Evolutionary conservation across 2,113 vertebrate species (phyloP).

Genomic region (Pygathrix nemaeus): DNA sequence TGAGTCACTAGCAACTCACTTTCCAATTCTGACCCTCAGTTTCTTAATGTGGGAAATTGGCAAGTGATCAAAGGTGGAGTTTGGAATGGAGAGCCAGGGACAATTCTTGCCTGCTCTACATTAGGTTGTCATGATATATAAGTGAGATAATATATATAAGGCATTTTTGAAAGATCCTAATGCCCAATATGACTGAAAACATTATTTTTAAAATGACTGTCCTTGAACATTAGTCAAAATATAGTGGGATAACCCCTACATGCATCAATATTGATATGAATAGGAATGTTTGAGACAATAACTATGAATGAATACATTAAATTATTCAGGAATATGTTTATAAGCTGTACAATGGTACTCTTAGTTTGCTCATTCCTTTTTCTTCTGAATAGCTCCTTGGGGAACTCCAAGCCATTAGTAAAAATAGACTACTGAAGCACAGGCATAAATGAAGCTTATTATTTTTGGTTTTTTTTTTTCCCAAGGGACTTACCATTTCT

Average conservation of each 20-base stretch:
- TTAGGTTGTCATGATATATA: neutral
- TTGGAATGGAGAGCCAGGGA: neutral
- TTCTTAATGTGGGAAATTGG: neutral
- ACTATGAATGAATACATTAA: neutral
- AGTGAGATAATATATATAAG: neutral
- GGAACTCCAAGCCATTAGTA: slow-evolving; percentile 54
- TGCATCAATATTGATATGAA: neutral
- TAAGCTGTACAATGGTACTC: neutral
- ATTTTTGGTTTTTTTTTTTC: slow-evolving; percentile 64
- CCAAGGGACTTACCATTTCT: slow-evolving; percentile 89
- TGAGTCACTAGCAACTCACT: neutral
- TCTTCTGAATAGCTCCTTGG: slow-evolving; percentile 49
- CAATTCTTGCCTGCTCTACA: neutral
- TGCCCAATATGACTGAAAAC: neutral
- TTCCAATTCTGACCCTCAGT: neutral
- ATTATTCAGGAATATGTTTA: slow-evolving; percentile 39
- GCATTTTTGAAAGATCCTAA: slow-evolving; percentile 27
- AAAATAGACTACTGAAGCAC: slow-evolving; percentile 28
- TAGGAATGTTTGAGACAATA: slow-evolving; percentile 3
- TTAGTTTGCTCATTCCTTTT: slow-evolving; percentile 35
- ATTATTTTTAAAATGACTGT: slow-evolving; percentile 2
- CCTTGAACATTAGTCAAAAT: neutral
- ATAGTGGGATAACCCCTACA: neutral
- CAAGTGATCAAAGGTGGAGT: neutral
- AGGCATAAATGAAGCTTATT: slow-evolving; percentile 33